Conservation (phyloP, 2,797 vertebrate species). For the Acanthornis magna region DNA sequence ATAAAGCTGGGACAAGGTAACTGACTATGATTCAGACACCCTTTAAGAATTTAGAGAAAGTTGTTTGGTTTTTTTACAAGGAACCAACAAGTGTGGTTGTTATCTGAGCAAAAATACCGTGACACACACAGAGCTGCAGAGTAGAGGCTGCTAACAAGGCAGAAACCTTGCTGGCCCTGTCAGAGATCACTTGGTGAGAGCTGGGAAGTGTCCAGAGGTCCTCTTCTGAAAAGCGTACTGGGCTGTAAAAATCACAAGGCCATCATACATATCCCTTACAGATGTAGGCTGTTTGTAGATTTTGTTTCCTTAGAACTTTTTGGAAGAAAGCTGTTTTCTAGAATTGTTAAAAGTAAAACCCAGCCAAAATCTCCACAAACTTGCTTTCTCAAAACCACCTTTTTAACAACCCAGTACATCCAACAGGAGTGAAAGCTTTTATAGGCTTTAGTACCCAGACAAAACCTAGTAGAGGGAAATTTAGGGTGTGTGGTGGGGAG, state of each 20-base stretch:
- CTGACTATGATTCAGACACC: neutral
- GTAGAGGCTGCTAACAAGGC: neutral
- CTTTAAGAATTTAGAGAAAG: neutral
- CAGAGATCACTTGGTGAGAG: neutral
- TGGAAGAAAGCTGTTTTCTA: neutral
- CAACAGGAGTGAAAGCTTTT: neutral
- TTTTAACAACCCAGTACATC: neutral
- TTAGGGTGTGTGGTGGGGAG: neutral
- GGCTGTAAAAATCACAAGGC: neutral
- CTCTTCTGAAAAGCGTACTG: neutral
- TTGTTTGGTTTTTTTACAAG: neutral
- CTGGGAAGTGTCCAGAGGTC: neutral
- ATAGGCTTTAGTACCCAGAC: neutral
- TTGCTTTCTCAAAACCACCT: neutral
- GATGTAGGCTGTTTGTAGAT: neutral
- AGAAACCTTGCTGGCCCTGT: neutral
- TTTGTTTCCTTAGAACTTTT: neutral
- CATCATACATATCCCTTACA: neutral
- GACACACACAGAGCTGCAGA: fast-evolving
- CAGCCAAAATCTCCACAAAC: neutral
- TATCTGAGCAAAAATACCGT: neutral
- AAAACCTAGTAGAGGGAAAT: neutral
- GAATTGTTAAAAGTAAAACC: neutral
- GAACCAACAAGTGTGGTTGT: neutral
- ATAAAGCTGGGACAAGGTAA: neutral